Percentiles rank a stretch among this genome's conserved stretches.
These are phyloP conservation scores for Telenomus remus DNA, from an alignment of 1,140 invertebrate genomes.

Conservation along the genomic window DNA sequence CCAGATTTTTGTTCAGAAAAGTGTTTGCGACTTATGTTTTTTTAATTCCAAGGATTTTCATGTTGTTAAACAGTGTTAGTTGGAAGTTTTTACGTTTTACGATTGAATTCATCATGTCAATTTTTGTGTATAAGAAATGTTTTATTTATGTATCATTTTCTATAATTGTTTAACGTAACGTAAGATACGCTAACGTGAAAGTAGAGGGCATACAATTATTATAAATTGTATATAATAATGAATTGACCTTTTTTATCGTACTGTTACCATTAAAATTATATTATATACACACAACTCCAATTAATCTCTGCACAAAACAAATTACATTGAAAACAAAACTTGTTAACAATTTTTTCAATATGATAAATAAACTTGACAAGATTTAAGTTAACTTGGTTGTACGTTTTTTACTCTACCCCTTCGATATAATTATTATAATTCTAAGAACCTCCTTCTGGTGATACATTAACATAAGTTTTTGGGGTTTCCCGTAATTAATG, in stretches of 20 bases:
- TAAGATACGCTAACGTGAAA: constrained; percentile 1
- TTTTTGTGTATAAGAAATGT: not conserved
- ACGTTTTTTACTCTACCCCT: not conserved
- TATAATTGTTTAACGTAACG: constrained; percentile 1
- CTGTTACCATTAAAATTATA: constrained; percentile 19
- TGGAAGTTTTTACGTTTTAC: no score
- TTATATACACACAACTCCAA: constrained; percentile 6
- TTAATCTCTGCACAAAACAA: constrained; percentile 21
- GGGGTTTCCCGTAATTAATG: no score
- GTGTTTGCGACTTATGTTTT: no score
- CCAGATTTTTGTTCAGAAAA: no score
- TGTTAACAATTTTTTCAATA: constrained; percentile 25
- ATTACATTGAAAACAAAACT: constrained; percentile 3
- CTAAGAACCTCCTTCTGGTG: no score
- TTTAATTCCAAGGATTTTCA: no score
- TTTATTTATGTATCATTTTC: not conserved
- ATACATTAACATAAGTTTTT: no score
- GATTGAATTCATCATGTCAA: no score
- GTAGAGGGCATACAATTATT: constrained; percentile 2
- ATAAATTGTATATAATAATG: constrained; percentile 7
- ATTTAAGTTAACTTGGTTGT: constrained; percentile 1
- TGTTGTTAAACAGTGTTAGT: no score
- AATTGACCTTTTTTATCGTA: constrained; percentile 15
- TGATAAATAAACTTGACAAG: constrained; percentile 9
- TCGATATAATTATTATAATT: no score